Conservation (phyloP, 2,113 vertebrate species). For the Antigone vipio region DNA sequence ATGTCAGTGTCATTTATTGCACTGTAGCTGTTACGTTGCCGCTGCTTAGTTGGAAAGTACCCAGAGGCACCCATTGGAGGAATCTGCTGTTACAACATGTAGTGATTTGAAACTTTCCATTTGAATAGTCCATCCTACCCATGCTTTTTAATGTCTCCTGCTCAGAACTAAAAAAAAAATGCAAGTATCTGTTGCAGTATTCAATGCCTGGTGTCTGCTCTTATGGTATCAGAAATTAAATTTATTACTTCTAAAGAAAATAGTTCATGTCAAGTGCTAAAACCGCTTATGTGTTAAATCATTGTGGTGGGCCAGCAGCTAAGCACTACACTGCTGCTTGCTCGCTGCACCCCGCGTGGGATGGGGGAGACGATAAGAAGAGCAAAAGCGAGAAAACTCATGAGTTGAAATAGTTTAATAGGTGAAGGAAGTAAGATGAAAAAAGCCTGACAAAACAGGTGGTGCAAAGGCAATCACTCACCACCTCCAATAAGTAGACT, state of each 20-base stretch:
- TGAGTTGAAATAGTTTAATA: background rate
- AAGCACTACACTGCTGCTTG: background rate
- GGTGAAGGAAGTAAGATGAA: background rate
- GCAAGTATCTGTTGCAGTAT: background rate
- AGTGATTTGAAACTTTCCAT: background rate
- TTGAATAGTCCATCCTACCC: background rate
- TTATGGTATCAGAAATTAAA: background rate
- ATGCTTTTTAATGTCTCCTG: background rate
- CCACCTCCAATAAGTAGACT: background rate
- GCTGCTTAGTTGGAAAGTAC: background rate
- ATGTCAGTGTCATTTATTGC: background rate
- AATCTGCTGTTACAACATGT: background rate
- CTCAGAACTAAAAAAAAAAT: background rate
- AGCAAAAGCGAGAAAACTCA: background rate
- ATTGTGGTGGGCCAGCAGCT: background rate
- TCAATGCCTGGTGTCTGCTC: background rate
- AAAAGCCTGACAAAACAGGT: background rate
- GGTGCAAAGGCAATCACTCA: background rate
- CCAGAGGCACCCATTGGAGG: background rate
- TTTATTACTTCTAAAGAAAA: background rate
- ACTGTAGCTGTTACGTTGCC: background rate
- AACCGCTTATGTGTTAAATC: background rate
- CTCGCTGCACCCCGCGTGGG: rapidly evolving
- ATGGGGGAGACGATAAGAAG: background rate
- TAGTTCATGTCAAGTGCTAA: background rate